Conservation (phyloP, 92 coral and sea anemone species). For the Porites evermanni region DNA sequence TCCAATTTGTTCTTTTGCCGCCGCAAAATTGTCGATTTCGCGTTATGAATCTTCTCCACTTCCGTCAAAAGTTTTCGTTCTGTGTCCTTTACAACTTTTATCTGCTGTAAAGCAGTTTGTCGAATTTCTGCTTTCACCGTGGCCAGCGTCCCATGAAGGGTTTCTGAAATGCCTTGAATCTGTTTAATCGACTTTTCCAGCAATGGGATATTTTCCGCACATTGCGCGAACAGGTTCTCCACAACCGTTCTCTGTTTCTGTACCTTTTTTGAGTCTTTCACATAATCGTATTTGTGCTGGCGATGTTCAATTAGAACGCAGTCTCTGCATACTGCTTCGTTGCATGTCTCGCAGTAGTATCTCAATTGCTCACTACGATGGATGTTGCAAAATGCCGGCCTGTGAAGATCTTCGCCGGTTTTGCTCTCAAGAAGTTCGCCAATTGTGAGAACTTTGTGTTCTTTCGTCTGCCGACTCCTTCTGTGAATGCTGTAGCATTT, state of each 20-base stretch:
- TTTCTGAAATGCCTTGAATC: slow-evolving; percentile 69
- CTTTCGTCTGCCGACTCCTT: slow-evolving; percentile 90
- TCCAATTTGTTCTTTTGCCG: slow-evolving; percentile 71
- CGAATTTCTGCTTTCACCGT: slow-evolving; percentile 84
- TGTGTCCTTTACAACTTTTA: slow-evolving; percentile 72
- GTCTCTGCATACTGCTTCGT: slow-evolving; percentile 89
- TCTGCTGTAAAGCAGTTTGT: slow-evolving; percentile 66
- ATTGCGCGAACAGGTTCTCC: slow-evolving; percentile 68
- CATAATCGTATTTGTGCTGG: slow-evolving; percentile 89
- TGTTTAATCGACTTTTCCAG: slow-evolving; percentile 81
- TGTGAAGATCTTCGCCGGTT: slow-evolving; percentile 85
- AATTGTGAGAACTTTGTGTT: slow-evolving; percentile 87
- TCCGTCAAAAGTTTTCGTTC: slow-evolving; percentile 80
- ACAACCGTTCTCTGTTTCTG: slow-evolving; percentile 71
- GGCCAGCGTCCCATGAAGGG: slow-evolving; percentile 78
- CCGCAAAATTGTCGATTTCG: slow-evolving; percentile 68
- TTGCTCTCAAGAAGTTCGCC: slow-evolving; percentile 80
- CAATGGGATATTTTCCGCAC: slow-evolving; percentile 54
- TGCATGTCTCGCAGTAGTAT: slow-evolving; percentile 94
- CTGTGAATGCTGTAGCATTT: slow-evolving; percentile 89
- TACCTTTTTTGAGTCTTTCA: slow-evolving; percentile 83
- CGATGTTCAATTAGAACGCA: slow-evolving; percentile 91
- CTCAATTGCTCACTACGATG: slow-evolving; percentile 86
- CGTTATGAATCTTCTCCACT: slow-evolving; percentile 78
- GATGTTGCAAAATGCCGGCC: slow-evolving; percentile 82